Conservation (phyloP, 2,797 vertebrate genomes). For the Dipus sagitta region DNA sequence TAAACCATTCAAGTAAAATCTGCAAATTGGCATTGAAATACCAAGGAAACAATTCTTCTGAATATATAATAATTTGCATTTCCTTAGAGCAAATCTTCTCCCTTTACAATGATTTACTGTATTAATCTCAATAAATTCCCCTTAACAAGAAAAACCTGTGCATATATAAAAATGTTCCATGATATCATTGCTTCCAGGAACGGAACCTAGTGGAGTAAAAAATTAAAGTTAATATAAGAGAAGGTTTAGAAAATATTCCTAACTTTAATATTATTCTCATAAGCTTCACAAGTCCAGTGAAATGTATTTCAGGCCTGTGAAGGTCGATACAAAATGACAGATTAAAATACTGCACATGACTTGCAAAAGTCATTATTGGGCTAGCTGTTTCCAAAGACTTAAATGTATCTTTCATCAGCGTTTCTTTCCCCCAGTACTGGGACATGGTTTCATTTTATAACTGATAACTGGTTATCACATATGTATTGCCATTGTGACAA, state of each 20-base stretch:
- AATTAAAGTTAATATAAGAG: slow-evolving; percentile 82
- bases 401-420: slow-evolving; percentile 79
- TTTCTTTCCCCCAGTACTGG: not conserved
- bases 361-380: slow-evolving; percentile 82
- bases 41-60: not conserved
- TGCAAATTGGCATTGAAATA: not conserved
- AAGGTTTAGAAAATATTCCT: slow-evolving; percentile 81
- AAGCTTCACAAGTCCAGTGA: slow-evolving; percentile 77
- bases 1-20: slow-evolving; percentile 42
- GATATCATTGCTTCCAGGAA: slow-evolving; percentile 71
- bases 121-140: slow-evolving; percentile 53
- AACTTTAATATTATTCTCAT: slow-evolving; percentile 85
- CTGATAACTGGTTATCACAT: slow-evolving; percentile 85
- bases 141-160: slow-evolving; percentile 50
- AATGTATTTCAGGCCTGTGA: slow-evolving; percentile 83
- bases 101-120: slow-evolving; percentile 39
- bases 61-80: not conserved
- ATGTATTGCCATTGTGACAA: slow-evolving; percentile 83
- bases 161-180: not conserved
- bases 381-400: slow-evolving; percentile 80
- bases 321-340: slow-evolving; percentile 86
- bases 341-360: slow-evolving; percentile 80
- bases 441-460: slow-evolving; percentile 85
- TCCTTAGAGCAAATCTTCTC: slow-evolving; percentile 16
- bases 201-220: slow-evolving; percentile 74